Conservation (phyloP, 2,113 vertebrate genomes). For the Bubo bubo region DNA sequence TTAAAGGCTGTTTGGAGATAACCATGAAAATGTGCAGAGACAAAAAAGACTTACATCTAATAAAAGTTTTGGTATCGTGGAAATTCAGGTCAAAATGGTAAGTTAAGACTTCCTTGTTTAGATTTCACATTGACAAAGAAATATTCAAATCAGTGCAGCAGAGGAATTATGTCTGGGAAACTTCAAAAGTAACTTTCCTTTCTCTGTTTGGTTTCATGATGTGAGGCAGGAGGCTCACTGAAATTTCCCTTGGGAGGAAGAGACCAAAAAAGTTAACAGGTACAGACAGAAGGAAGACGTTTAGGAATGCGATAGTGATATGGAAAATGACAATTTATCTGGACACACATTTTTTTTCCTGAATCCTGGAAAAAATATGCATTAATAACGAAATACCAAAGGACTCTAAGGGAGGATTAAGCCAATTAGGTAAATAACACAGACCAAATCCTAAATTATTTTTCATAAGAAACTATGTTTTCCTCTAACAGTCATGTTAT, state of each 20-base stretch:
- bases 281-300: neutral
- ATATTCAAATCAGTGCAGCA: neutral
- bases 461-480: neutral
- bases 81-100: neutral
- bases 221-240: neutral
- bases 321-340: neutral
- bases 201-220: neutral
- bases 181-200: neutral
- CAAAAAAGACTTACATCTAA: neutral
- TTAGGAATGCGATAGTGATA: neutral
- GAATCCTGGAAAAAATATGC: neutral
- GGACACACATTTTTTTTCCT: neutral
- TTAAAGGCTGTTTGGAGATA: neutral
- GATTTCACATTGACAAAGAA: neutral
- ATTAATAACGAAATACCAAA: neutral
- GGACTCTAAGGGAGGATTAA: neutral
- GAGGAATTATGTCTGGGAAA: neutral
- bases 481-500: neutral
- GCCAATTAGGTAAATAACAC: neutral
- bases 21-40: neutral
- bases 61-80: neutral
- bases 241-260: neutral
- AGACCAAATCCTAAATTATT: neutral
- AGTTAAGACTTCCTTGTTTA: neutral
- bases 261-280: neutral